Percentiles rank a stretch among this genome's conserved stretches.
Conservation (phyloP, 2,888 invertebrate genomes). For the Eilema griseolum region DNA sequence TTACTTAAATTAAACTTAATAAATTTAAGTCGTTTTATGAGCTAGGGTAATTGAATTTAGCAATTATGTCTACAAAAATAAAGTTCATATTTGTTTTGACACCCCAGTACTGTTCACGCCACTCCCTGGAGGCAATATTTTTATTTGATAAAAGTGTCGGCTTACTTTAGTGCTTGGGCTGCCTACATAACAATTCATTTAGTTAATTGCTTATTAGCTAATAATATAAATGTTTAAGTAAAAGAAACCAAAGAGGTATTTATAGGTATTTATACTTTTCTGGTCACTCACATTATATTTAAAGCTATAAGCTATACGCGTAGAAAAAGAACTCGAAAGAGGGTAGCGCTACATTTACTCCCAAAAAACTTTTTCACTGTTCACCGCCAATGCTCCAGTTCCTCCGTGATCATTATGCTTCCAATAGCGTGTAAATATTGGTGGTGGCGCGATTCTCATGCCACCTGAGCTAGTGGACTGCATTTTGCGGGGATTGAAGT, state of each 20-base stretch:
- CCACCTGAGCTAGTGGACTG: no score
- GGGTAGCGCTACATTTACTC: no score
- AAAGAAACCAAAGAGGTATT: background rate
- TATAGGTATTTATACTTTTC: no score
- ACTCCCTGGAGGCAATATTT: slow-evolving; percentile 35
- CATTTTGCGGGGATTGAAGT: no score
- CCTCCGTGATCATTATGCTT: no score
- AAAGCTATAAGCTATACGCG: no score
- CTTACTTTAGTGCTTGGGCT: slow-evolving; percentile 20
- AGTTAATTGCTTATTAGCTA: slow-evolving; percentile 13
- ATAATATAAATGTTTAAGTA: background rate
- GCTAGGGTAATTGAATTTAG: slow-evolving; percentile 54
- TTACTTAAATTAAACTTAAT: slow-evolving; percentile 73
- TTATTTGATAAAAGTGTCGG: slow-evolving; percentile 36
- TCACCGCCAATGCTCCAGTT: no score
- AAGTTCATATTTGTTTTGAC: slow-evolving; percentile 42
- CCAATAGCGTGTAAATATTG: no score
- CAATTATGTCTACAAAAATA: slow-evolving; percentile 39
- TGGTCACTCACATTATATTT: no score
- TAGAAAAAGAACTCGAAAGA: no score
- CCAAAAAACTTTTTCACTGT: no score
- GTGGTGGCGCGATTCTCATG: no score
- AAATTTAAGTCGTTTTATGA: slow-evolving; percentile 55
- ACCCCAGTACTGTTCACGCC: slow-evolving; percentile 28
- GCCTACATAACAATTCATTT: slow-evolving; percentile 9